Conservation (phyloP, 2,797 vertebrate species). For the Gadopsis bispinosus region DNA sequence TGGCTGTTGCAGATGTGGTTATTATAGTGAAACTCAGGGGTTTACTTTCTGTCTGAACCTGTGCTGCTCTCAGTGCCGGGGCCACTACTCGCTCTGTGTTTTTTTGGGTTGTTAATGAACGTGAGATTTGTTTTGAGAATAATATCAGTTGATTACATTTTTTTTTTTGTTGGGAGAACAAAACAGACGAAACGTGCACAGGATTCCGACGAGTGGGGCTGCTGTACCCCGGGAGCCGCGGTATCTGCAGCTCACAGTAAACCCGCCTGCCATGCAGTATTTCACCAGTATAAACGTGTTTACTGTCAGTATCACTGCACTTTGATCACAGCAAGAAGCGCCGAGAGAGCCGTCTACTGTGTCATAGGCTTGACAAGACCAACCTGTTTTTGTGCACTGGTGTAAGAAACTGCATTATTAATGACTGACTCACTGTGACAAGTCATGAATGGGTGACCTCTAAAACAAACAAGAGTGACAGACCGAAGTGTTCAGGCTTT, state of each 20-base stretch:
- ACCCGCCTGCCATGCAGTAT: background rate
- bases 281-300: slow-evolving; percentile 1
- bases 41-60: background rate
- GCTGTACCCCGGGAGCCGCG: background rate
- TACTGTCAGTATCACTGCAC: slow-evolving; percentile 14
- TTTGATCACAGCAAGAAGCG: slow-evolving; percentile 44
- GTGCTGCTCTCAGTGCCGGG: background rate
- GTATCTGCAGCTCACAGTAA: background rate
- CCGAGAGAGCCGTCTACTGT: slow-evolving; percentile 43
- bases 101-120: slow-evolving; percentile 8
- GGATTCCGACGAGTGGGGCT: background rate
- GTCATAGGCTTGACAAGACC: slow-evolving; percentile 80
- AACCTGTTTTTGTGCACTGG: slow-evolving; percentile 86
- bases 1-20: slow-evolving; percentile 11
- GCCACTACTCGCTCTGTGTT: background rate
- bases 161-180: too few relatives aligned
- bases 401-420: slow-evolving; percentile 79
- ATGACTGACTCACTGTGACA: slow-evolving; percentile 81
- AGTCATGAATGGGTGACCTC: slow-evolving; percentile 73
- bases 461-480: slow-evolving; percentile 71
- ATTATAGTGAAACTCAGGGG: background rate
- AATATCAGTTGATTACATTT: background rate
- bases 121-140: slow-evolving; percentile 3
- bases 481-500: slow-evolving; percentile 60
- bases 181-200: background rate